Conservation (phyloP, 2,797 vertebrate genomes). For the Hippoglossus hippoglossus region DNA sequence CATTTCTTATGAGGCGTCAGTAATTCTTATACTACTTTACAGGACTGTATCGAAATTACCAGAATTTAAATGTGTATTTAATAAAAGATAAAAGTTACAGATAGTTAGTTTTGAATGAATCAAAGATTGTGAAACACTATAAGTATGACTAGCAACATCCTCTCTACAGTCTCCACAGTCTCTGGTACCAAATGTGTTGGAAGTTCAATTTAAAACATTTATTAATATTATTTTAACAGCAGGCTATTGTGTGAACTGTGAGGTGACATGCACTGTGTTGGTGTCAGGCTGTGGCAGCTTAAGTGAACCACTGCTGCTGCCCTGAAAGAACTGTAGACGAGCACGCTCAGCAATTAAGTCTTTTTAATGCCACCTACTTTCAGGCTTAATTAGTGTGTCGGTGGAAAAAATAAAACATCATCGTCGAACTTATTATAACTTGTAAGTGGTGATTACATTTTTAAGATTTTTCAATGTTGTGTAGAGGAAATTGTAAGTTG, state of each 20-base stretch:
- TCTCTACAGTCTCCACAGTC: neutral
- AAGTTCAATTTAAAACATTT: neutral
- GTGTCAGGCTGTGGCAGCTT: neutral
- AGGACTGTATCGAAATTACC: too few relatives aligned
- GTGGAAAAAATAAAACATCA: neutral
- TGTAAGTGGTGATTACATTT: too few relatives aligned
- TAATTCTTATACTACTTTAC: neutral
- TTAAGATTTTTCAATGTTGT: neutral
- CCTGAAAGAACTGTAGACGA: neutral
- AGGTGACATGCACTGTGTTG: neutral
- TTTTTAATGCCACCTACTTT: neutral
- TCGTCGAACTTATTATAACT: neutral
- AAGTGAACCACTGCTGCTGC: conserved; percentile 3
- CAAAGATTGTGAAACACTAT: neutral
- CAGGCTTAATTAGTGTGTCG: conserved; percentile 6
- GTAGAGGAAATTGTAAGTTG: too few relatives aligned
- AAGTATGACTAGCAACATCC: neutral
- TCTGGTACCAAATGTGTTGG: conserved; percentile 1
- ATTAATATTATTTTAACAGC: neutral
- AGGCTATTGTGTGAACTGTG: neutral
- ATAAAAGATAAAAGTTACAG: neutral
- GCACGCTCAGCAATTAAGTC: neutral
- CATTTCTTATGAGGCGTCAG: neutral
- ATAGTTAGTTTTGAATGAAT: neutral
- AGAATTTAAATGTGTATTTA: too few relatives aligned